A percentile compares a stretch with the other conserved stretches of the same genome.
Conservation (phyloP, 2,797 vertebrate genomes). For the Eidolon dupreanum region DNA sequence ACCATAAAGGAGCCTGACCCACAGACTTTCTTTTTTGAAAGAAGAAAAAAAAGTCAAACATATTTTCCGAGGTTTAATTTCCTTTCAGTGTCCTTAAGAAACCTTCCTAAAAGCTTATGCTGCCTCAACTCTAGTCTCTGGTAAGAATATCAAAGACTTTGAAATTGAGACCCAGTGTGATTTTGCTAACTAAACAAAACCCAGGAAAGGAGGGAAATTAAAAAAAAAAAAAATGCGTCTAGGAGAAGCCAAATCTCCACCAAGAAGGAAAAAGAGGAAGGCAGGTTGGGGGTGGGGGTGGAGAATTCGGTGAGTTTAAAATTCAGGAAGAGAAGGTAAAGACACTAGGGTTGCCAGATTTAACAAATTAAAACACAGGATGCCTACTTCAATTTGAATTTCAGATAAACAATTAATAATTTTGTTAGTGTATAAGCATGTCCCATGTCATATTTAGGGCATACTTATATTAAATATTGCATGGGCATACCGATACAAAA, state of each 20-base stretch:
- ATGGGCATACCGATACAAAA: background rate
- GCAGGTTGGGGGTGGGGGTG: background rate
- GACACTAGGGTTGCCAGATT: background rate
- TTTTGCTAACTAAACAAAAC: slow-evolving; percentile 72
- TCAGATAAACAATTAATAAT: background rate
- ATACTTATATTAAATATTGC: slow-evolving; percentile 7
- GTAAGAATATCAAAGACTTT: slow-evolving; percentile 69
- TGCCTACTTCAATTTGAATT: slow-evolving; percentile 33
- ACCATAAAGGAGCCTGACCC: background rate
- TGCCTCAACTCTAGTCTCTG: slow-evolving; percentile 5
- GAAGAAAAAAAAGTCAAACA: slow-evolving; percentile 25
- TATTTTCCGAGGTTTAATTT: slow-evolving; percentile 74
- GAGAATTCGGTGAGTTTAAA: slow-evolving; percentile 16
- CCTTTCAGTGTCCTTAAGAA: slow-evolving; percentile 73
- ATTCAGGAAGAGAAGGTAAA: slow-evolving; percentile 24
- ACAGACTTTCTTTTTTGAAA: slow-evolving; percentile 58
- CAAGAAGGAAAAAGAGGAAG: background rate
- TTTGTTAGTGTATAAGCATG: background rate
- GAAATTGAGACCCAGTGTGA: slow-evolving; percentile 64
- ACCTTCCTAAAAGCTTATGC: slow-evolving; percentile 57
- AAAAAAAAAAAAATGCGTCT: background rate
- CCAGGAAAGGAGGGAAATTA: slow-evolving; percentile 17
- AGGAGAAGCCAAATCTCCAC: background rate
- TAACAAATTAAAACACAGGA: slow-evolving; percentile 1
- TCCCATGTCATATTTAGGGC: background rate